Percentiles rank a stretch among this genome's conserved stretches.
Conservation (phyloP, 1,140 invertebrate species). For the Acromyrmex echinatior region DNA sequence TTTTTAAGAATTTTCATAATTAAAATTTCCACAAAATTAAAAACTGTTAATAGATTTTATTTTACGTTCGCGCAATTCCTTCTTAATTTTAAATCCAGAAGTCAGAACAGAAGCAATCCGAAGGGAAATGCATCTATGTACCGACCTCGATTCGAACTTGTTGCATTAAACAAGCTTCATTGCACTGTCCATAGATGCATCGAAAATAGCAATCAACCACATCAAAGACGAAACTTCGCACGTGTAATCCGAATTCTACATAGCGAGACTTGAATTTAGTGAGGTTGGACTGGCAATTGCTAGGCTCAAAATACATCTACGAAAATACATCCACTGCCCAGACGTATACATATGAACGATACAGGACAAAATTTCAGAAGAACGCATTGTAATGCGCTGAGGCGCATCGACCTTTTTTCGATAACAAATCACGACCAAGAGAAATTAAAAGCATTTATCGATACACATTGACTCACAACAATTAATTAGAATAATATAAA, state of each 20-base stretch:
- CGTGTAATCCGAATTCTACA: conserved; percentile 30
- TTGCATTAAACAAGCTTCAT: conserved; percentile 51
- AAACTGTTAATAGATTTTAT: background rate
- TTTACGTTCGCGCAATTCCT: background rate
- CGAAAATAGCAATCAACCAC: conserved; percentile 64
- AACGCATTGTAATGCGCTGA: background rate
- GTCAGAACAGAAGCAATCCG: background rate
- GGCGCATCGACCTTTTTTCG: background rate
- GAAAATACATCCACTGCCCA: background rate
- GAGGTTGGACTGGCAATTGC: conserved; percentile 6
- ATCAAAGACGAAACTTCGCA: conserved; percentile 62
- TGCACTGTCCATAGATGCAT: conserved; percentile 46
- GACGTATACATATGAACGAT: background rate
- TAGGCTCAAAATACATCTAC: conserved; percentile 22
- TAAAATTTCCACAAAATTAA: background rate
- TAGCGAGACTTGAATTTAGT: conserved; percentile 45
- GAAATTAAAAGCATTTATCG: background rate
- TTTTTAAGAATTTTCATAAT: background rate
- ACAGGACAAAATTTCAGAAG: background rate
- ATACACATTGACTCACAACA: background rate
- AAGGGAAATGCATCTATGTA: background rate
- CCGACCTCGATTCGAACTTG: conserved; percentile 37
- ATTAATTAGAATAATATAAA: background rate
- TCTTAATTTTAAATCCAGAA: background rate
- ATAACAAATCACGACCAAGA: background rate